These are phyloP conservation scores for Drosophila tropicalis DNA, from an alignment of 1,140 invertebrate genomes.

Conservation along the genomic window DNA sequence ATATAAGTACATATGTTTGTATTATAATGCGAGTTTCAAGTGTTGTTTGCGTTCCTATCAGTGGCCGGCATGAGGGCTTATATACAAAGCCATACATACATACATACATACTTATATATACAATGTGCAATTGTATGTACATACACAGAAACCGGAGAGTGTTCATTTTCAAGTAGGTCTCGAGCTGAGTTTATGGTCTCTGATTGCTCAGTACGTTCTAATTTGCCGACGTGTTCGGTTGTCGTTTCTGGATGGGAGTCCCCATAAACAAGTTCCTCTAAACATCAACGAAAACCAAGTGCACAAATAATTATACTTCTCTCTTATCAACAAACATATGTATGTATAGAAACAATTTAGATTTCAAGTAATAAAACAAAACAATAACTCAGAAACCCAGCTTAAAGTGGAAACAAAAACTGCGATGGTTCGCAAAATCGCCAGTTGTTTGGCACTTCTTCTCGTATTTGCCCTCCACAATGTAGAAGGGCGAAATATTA, in stretches of 20 bases:
- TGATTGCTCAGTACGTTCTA: constrained; percentile 24
- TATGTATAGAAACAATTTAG: neutral
- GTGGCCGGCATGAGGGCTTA: neutral
- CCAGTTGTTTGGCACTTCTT: constrained; percentile 38
- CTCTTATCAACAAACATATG: constrained; percentile 9
- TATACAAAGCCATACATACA: constrained; percentile 16
- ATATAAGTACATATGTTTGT: neutral
- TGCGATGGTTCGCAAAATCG: constrained; percentile 30
- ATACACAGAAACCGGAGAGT: constrained; percentile 18
- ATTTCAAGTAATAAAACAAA: neutral
- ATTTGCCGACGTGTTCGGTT: constrained; percentile 38
- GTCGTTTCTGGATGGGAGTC: neutral
- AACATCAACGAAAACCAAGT: constrained; percentile 17
- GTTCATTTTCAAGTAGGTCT: constrained; percentile 47
- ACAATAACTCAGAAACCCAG: neutral
- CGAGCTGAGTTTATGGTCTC: constrained; percentile 47
- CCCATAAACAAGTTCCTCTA: constrained; percentile 4
- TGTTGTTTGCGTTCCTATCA: constrained; percentile 18
- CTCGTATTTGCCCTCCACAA: constrained; percentile 29
- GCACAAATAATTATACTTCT: constrained; percentile 17
- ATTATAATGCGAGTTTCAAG: constrained; percentile 7
- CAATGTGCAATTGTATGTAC: constrained; percentile 1
- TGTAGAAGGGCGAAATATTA: constrained; percentile 43
- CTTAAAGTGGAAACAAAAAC: constrained; percentile 13
- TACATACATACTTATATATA: constrained; percentile 21